Evolutionary conservation across 2,888 invertebrate species (phyloP).

Genomic region (Philhelius pedissequus): DNA sequence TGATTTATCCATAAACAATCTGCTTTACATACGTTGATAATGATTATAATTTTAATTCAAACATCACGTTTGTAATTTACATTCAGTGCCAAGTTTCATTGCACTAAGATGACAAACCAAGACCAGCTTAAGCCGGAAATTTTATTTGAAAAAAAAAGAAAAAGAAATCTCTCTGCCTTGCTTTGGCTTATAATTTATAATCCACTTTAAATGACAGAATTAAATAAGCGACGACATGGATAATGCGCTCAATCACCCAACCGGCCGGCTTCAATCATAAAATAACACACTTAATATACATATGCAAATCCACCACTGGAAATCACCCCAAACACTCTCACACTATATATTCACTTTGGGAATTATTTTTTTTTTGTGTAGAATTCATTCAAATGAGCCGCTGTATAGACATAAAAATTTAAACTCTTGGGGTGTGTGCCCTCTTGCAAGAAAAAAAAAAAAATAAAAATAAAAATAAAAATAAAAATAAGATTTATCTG

Average conservation of each 20-base stretch:
- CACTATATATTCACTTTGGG: not conserved
- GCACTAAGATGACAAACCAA: slow-evolving; percentile 1
- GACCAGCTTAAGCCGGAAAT: slow-evolving; percentile 49
- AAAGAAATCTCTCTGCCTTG: slow-evolving; percentile 1
- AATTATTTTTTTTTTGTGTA: not conserved
- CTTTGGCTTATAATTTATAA: slow-evolving; percentile 49
- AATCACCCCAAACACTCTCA: not conserved
- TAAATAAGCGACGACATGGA: slow-evolving; percentile 24
- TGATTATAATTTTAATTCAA: not conserved
- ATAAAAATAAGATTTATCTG: too few species aligned
- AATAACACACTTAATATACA: not conserved
- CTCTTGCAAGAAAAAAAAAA: not conserved
- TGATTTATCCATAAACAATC: not conserved
- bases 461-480: too few species aligned
- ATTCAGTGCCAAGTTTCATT: slow-evolving; percentile 33
- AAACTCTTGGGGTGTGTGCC: slow-evolving; percentile 31
- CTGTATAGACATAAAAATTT: not conserved
- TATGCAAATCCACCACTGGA: not conserved
- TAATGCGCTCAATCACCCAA: slow-evolving; percentile 18
- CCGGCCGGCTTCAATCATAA: slow-evolving; percentile 40
- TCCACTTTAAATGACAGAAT: slow-evolving; percentile 56
- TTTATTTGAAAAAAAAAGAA: slow-evolving; percentile 32
- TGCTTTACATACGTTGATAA: not conserved
- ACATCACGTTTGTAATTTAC: slow-evolving; percentile 5
- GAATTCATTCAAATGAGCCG: slow-evolving; percentile 41